phyloP scores from a whole-genome alignment of 2,888 invertebrate genomes.

The Xylophagus ater region DNA sequence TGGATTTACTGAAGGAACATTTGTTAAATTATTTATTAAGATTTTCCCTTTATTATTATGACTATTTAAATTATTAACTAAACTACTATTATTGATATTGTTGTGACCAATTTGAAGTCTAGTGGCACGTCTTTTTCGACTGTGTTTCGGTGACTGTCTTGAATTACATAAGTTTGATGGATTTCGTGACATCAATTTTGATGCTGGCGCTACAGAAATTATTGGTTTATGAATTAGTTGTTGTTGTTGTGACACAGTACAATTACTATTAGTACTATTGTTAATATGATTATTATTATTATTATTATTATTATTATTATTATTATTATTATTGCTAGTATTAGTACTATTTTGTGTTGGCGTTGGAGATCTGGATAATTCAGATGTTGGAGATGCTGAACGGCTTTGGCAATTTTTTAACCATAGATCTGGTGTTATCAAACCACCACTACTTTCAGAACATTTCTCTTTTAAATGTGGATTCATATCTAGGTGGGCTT shows the following conservation, averaged over 20 bases:
- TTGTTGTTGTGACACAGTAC: slow-evolving; percentile 28
- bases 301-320: slow-evolving; percentile 12
- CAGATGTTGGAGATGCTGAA: slow-evolving; percentile 49
- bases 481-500: slow-evolving; percentile 79
- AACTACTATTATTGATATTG: slow-evolving; percentile 4
- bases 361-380: slow-evolving; percentile 46
- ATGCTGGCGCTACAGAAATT: slow-evolving; percentile 54
- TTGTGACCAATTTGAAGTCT: slow-evolving; percentile 3
- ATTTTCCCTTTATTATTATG: slow-evolving; percentile 4
- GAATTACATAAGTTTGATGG: slow-evolving; percentile 21
- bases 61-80: slow-evolving; percentile 3
- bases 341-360: slow-evolving; percentile 27
- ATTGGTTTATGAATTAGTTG: slow-evolving; percentile 46
- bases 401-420: slow-evolving; percentile 64
- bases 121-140: slow-evolving; percentile 23
- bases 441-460: slow-evolving; percentile 31
- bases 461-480: slow-evolving; percentile 52
- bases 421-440: slow-evolving; percentile 89
- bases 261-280: no score
- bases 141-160: slow-evolving; percentile 26
- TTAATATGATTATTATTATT: slow-evolving; percentile 16
- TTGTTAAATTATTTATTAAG: slow-evolving; percentile 2
- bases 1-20: no score
- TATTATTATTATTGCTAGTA: not conserved
- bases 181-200: slow-evolving; percentile 48